Conservation (phyloP, 1,140 invertebrate species). For the Nephila pilipes region DNA sequence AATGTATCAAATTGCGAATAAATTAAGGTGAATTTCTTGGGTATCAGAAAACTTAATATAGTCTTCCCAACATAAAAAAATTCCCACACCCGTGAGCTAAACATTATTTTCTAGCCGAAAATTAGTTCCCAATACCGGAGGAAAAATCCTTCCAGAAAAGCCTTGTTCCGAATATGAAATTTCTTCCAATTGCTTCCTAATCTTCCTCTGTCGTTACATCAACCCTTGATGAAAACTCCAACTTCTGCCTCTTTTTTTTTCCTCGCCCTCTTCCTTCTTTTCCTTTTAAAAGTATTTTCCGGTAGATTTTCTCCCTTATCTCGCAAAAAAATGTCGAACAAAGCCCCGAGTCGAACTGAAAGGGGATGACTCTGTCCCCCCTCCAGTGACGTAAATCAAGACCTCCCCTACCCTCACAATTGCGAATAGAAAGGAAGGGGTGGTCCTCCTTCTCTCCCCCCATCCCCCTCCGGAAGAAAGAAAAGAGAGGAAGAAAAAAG, state of each 20-base stretch:
- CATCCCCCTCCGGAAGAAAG: conserved; percentile 48
- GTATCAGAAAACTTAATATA: no score
- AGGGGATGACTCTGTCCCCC: no score
- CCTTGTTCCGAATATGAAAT: neutral
- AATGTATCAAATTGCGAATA: no score
- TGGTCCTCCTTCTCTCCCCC: neutral
- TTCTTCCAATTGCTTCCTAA: conserved; percentile 24
- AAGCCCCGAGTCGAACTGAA: neutral
- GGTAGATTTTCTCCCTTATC: conserved; percentile 46
- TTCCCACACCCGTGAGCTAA: neutral
- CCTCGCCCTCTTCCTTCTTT: neutral
- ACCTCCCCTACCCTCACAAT: conserved; percentile 10
- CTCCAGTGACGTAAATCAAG: conserved; percentile 34
- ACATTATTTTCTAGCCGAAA: neutral
- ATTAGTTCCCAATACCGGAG: neutral
- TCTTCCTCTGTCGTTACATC: conserved; percentile 7
- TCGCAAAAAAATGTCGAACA: conserved; percentile 3
- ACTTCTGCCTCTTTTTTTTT: neutral
- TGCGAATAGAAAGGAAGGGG: conserved; percentile 55
- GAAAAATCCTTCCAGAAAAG: neutral
- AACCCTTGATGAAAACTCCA: conserved; percentile 5
- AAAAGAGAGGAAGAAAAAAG: neutral
- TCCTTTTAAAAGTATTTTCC: conserved; percentile 55
- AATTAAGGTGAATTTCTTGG: no score
- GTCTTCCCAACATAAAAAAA: neutral